Evolutionary conservation across 1,140 invertebrate genomes (phyloP).

Genomic region (Conus betulinus): DNA sequence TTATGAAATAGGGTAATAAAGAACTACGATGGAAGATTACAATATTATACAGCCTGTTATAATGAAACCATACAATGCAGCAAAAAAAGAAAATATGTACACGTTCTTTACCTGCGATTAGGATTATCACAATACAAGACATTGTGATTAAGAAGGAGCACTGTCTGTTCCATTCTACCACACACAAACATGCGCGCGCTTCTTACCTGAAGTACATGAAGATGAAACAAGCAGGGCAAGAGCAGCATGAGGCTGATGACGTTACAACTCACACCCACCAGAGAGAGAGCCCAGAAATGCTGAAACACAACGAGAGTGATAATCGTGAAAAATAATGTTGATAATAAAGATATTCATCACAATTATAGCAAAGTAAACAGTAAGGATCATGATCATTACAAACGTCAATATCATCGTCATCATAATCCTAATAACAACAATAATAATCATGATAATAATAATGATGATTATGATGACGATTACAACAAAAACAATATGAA

Average conservation of each 20-base stretch:
- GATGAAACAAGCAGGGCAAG: constrained; percentile 60
- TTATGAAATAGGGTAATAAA: too few species aligned
- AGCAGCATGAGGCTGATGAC: constrained; percentile 55
- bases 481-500: too few species aligned
- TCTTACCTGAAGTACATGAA: constrained; percentile 58
- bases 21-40: too few species aligned
- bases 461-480: not conserved
- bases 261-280: constrained; percentile 55
- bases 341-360: not conserved
- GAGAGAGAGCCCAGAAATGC: constrained; percentile 44
- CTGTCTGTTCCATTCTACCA: not conserved
- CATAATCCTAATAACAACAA: not conserved
- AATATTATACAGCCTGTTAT: too few species aligned
- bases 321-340: not conserved
- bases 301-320: constrained; percentile 27
- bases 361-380: not conserved
- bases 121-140: too few species aligned
- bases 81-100: too few species aligned
- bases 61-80: too few species aligned
- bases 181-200: not conserved
- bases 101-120: too few species aligned
- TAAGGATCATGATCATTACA: not conserved
- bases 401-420: not conserved
- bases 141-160: not conserved
- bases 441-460: not conserved